Evolutionary conservation across 2,888 invertebrate species (phyloP), one percentile per base, ranked within the genome.

Genomic region (Drosophila phalerata): DNA sequence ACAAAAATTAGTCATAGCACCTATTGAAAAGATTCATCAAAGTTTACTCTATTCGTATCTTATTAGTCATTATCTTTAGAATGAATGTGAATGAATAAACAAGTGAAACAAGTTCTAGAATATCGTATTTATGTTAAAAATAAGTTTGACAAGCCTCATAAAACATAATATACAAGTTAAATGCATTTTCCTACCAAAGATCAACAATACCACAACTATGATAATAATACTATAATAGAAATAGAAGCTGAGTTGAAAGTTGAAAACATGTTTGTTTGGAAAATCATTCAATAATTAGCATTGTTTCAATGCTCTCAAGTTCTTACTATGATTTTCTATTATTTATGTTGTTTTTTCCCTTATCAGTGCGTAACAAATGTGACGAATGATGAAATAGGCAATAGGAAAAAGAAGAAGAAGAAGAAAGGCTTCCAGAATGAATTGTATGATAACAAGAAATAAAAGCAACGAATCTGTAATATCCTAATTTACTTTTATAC

Each of bases 1-100:
- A 43, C 25, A 11, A 25, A 25, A 61, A 47, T 72, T 57, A 67
- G 67, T 73, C 67, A 67, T 48, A 28, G 43, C 32, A 11, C 6
- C 17, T 2, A 28, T 42, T 37, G 45, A 56, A 42, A 15, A 47
- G 55, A 52, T 73, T 67, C 30, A 42, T 47, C 19, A 19, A 30
- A 52, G 25, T 47, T 67, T 17, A 34, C 51, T 47, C 47, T 40
- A 40, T 63, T 19, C 25, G 32, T 9, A 9, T 30, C 6, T 9
- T 22, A 37, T 52, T 52, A 58, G 58, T 58, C 57, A 57, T 22
- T 22, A 13, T 25, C 38, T 43, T 19, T 4, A 17, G 28, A 53
- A 42, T 55, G 38, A 45, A 25, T 48, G 28, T 55, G 38, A 45
- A 25, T 48, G 28, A 15, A 5, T 28, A 45, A 28, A 30, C 6